Percentiles rank a stretch among this genome's conserved stretches.
phyloP scores from a whole-genome alignment of 2,797 vertebrate genomes.

The Phoxinus dragarum region DNA sequence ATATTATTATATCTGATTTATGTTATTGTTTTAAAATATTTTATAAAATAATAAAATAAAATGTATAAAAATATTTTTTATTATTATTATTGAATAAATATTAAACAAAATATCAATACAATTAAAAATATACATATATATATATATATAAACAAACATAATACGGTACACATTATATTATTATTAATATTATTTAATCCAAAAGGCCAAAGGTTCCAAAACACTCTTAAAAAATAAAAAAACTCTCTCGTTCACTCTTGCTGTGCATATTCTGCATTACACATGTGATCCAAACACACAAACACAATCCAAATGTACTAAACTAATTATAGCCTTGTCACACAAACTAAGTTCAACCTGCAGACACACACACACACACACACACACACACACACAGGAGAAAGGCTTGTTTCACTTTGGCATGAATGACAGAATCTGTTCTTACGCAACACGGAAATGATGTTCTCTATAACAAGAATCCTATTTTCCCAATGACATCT shows the following conservation, averaged over 20 bases:
- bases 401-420: constrained; percentile 13
- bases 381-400: neutral
- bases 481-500: constrained; percentile 1
- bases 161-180: neutral
- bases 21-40: neutral
- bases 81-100: neutral
- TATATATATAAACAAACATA: too few relatives aligned
- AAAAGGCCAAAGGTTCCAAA: neutral
- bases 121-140: neutral
- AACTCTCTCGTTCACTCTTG: neutral
- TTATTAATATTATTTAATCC: neutral
- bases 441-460: constrained; percentile 27
- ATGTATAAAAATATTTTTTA: too few relatives aligned
- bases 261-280: neutral
- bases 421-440: neutral
- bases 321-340: neutral
- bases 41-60: too few relatives aligned
- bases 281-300: neutral
- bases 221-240: neutral
- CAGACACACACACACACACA: neutral
- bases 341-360: neutral
- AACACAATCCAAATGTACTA: neutral
- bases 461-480: constrained; percentile 18
- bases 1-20: neutral
- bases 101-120: neutral